Evolutionary conservation across 2,113 vertebrate genomes (phyloP).

Genomic region (Cheilinus undulatus): DNA sequence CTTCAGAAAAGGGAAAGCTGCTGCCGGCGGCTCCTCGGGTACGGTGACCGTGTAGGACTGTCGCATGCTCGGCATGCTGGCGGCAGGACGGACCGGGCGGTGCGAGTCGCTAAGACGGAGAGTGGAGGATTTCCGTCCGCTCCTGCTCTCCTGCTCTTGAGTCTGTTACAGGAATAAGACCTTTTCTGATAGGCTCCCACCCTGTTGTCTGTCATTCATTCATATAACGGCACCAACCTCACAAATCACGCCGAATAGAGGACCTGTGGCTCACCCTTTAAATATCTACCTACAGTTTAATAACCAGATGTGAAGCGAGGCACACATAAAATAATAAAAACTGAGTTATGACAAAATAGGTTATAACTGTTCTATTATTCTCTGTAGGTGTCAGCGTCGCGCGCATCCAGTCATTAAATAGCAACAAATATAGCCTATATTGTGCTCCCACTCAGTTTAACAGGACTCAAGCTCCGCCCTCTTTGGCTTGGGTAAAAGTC

Average conservation of each 20-base stretch:
- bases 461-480: conserved; percentile 43
- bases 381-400: neutral
- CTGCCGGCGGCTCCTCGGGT: conserved; percentile 87
- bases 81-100: conserved; percentile 14
- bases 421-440: conserved; percentile 1
- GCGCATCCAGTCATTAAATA: neutral
- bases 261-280: conserved; percentile 39
- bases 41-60: conserved; percentile 94
- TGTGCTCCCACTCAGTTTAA: conserved; percentile 20
- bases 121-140: neutral
- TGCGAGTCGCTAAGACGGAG: neutral
- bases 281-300: neutral
- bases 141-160: neutral
- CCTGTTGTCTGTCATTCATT: conserved; percentile 42
- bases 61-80: conserved; percentile 86
- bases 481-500: conserved; percentile 28
- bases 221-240: conserved; percentile 1
- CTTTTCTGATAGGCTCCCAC: neutral
- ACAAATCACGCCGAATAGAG: conserved; percentile 7
- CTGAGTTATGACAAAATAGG: neutral
- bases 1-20: conserved; percentile 87
- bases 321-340: neutral
- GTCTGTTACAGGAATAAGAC: neutral
- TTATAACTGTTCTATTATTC: neutral
- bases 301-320: neutral